Evolutionary conservation across 2,888 invertebrate species (phyloP), one percentile per base, ranked within the genome.

Genomic region (Tipula lateralis): DNA sequence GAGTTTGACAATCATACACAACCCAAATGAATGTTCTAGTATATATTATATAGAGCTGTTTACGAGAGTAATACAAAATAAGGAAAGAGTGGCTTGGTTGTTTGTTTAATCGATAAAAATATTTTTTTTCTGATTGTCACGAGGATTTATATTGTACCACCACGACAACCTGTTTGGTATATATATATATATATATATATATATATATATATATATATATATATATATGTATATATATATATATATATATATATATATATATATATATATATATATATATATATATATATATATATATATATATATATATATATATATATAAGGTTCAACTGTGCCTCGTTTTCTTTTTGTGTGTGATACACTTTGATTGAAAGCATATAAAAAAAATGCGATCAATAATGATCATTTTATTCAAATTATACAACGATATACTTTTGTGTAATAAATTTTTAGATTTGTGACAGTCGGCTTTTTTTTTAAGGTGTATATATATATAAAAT

Each of bases 381-480:
- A 66, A 50, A 66, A 66, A 66, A 66, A 66, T 66, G 66, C 66
- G 66, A 66, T 66, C 66, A 66, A 66, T 66, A 66, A 66, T 66
- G 66, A 66, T 66, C 66, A 24, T 66, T 66, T 66, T 66, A 66
- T 66, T 66, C 66, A 66, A 66, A 66, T 66, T 66, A n/a, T n/a
- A 66, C 66, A 24, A 66, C 66, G 24, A 66, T 66, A 66, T 66
- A 66, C 24, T 66, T 66, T 66, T 66, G 9, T 39, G 66, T 66
- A 66, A 66, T 66, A 66, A 66, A 66, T 66, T 66, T 66, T 66
- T 2, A 66, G 66, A 66, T 66, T 66, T 66, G 66, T 66, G 66
- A 66, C 66, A 66, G 66, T 66, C 66, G 66, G 66, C 66, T 66
- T 66, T 66, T 66, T 24, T n/a, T n/a, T n/a, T n/a, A n/a, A n/a